A percentile compares a stretch with the other conserved stretches of the same genome.
These are phyloP conservation scores for Portunus trituberculatus DNA, from an alignment of 1,140 invertebrate species.

Conservation along the genomic window DNA sequence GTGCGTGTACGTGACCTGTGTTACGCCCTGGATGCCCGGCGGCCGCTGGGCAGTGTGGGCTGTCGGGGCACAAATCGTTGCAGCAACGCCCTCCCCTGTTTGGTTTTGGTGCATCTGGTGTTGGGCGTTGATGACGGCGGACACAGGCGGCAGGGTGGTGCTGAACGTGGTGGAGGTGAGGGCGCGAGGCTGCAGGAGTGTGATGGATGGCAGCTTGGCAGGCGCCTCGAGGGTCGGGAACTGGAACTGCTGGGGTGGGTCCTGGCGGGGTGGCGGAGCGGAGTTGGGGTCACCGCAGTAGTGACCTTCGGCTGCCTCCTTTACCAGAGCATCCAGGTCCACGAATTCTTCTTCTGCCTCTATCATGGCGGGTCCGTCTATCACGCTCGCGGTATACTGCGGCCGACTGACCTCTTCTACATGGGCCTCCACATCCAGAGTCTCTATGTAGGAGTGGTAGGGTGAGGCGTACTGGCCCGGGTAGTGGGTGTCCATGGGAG, in stretches of 20 bases:
- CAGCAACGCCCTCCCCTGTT: not conserved
- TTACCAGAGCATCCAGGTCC: slow-evolving; percentile 81
- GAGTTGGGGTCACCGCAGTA: slow-evolving; percentile 77
- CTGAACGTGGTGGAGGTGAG: slow-evolving; percentile 57
- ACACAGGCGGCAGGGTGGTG: slow-evolving; percentile 64
- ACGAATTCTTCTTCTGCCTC: slow-evolving; percentile 80
- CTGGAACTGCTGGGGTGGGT: slow-evolving; percentile 54
- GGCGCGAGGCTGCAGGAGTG: slow-evolving; percentile 52
- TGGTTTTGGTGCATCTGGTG: slow-evolving; percentile 34
- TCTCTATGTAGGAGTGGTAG: slow-evolving; percentile 67
- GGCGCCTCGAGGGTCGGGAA: slow-evolving; percentile 36
- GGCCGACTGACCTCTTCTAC: slow-evolving; percentile 66
- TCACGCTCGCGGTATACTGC: slow-evolving; percentile 46
- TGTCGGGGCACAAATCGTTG: not conserved
- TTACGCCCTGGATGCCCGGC: slow-evolving; percentile 46
- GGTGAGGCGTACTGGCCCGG: slow-evolving; percentile 63
- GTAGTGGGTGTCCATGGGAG: slow-evolving; percentile 53
- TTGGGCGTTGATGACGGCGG: slow-evolving; percentile 55
- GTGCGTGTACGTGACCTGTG: slow-evolving; percentile 79
- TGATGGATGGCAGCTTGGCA: slow-evolving; percentile 66
- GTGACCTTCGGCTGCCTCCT: slow-evolving; percentile 81
- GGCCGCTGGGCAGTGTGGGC: slow-evolving; percentile 33
- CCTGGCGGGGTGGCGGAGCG: not conserved
- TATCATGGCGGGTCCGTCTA: slow-evolving; percentile 65
- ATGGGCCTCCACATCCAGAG: slow-evolving; percentile 72